Conservation (phyloP, 2,888 invertebrate species). For the Stomorhina lunata region DNA sequence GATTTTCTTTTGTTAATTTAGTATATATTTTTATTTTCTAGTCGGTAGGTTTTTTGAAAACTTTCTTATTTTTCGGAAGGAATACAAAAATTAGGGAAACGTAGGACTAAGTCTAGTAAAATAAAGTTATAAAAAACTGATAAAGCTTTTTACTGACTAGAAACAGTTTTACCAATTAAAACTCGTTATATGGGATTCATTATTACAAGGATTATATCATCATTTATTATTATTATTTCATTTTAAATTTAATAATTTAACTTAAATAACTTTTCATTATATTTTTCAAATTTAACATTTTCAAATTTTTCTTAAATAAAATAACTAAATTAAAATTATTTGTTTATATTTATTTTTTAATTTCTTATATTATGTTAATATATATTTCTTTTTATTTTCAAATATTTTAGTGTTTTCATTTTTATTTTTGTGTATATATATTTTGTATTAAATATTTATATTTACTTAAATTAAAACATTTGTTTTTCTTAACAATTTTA, state of each 20-base stretch:
- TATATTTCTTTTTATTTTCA: neutral
- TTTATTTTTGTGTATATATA: neutral
- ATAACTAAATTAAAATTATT: slow-evolving; percentile 13
- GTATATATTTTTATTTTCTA: slow-evolving; percentile 18
- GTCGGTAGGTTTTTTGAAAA: slow-evolving; percentile 39
- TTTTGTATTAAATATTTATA: neutral
- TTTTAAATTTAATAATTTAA: slow-evolving; percentile 26
- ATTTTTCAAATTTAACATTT: slow-evolving; percentile 7
- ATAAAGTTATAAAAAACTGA: neutral
- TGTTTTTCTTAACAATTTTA: slow-evolving; percentile 24
- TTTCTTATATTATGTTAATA: neutral
- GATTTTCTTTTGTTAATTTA: slow-evolving; percentile 3
- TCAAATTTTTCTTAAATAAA: slow-evolving; percentile 17
- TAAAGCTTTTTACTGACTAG: neutral
- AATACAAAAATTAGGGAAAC: neutral
- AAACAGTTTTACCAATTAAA: neutral
- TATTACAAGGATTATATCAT: slow-evolving; percentile 46
- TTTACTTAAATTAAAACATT: slow-evolving; percentile 31
- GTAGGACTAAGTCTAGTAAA: neutral
- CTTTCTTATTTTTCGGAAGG: neutral
- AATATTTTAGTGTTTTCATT: neutral
- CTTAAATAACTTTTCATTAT: slow-evolving; percentile 33
- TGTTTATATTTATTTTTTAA: slow-evolving; percentile 16
- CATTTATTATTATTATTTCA: slow-evolving; percentile 44
- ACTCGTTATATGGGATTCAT: slow-evolving; percentile 16